Evolutionary conservation across 1,140 invertebrate species (phyloP), one percentile per base, ranked within the genome.

Genomic region (Parapsyche elsis): DNA sequence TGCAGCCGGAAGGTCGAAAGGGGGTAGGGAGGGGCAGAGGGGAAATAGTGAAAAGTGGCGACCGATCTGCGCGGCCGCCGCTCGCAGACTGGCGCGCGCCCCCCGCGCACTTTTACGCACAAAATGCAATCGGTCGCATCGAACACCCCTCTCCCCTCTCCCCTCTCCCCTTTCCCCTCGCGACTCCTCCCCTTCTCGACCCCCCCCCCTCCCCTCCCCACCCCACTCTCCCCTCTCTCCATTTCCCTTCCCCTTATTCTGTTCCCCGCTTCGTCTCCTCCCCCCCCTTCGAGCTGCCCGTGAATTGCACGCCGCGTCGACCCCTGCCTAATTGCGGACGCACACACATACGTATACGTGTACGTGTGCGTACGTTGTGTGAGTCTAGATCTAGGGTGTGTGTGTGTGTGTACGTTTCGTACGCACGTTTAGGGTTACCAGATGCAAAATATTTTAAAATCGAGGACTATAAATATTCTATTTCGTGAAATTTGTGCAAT

Each of bases 51-150:
- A 59, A 75, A 70, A n/a, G n/a, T n/a, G 53, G 80, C 75, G 78
- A 64, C 21, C 71, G 67, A 61, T 79, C 83, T 82, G 87, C 88
- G 84, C 82, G 81, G 64, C 59, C 84, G 84, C 82, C 86, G 84
- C 85, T 84, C 84, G 85, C 80, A 53, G 70, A 80, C 80, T 71
- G 77, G 71, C 84, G 85, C 79, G 84, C 82, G 84, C 30, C 84
- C 83, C 80, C 83, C 85, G 81, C 84, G 78, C 86, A 85, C 85
- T 87, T 84, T 87, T 74, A 85, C 86, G 44, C 64, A 84, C 80
- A 79, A 81, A 81, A 78, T 81, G 80, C 80, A 81, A 81, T 81
- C 80, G 73, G 70, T 24, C 70, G 46, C 21, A 61, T 38, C 24
- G 70, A 49, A 46, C 44, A 59, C 77, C 78, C 78, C 21, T 59